A percentile compares a stretch with the other conserved stretches of the same genome.
Evolutionary conservation across 2,888 invertebrate genomes (phyloP).

Genomic region (Onchidella celtica): DNA sequence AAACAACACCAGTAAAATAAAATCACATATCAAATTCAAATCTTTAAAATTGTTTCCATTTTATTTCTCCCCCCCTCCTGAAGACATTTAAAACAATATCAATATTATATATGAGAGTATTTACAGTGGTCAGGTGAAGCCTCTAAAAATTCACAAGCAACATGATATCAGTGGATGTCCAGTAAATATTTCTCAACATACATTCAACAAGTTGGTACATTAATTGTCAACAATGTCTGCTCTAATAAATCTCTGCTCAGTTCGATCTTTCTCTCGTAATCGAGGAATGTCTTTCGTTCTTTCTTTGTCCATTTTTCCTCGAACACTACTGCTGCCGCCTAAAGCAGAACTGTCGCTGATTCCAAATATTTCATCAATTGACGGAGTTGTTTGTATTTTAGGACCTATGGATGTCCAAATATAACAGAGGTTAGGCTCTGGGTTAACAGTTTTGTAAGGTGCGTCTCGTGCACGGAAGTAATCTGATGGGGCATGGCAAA

Average conservation of each 20-base stretch:
- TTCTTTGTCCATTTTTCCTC: neutral
- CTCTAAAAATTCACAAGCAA: neutral
- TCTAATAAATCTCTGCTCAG: neutral
- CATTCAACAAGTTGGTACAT: neutral
- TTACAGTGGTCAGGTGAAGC: neutral
- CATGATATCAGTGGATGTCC: neutral
- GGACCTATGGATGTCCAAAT: slow-evolving; percentile 77
- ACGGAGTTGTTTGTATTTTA: slow-evolving; percentile 70
- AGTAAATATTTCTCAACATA: neutral
- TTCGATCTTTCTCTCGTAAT: slow-evolving; percentile 17
- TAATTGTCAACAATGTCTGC: neutral
- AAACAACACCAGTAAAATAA: too few relatives aligned
- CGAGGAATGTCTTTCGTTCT: neutral
- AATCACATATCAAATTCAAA: too few relatives aligned
- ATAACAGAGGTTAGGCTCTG: slow-evolving; percentile 75
- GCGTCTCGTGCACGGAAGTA: slow-evolving; percentile 87
- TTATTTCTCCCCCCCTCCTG: neutral
- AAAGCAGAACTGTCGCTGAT: slow-evolving; percentile 47
- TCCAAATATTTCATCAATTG: slow-evolving; percentile 74
- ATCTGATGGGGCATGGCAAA: slow-evolving; percentile 96
- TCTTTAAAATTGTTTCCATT: neutral
- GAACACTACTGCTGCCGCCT: neutral
- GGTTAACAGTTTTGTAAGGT: slow-evolving; percentile 85
- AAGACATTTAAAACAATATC: neutral
- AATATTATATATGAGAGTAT: neutral